Evolutionary conservation across 2,113 vertebrate species (phyloP), one percentile per base, ranked within the genome.

Genomic region (Eptatretus burgeri): DNA sequence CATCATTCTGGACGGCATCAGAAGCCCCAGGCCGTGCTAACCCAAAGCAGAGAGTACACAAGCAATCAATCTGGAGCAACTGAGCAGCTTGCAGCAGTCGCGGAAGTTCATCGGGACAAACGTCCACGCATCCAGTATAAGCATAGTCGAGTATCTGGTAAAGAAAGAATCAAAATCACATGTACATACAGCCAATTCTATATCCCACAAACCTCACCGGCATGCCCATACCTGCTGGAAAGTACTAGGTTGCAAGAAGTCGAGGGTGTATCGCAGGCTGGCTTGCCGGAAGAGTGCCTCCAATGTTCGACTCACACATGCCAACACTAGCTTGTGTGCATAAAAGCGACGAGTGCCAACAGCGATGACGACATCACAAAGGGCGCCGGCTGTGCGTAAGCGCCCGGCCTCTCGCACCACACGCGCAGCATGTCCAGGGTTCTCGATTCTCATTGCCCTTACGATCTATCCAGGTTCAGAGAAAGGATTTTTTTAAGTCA

Each of bases 131-230:
- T n/a, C 53, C 53, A 2, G 53, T 17, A 19, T 60, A 60, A n/a
- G 53, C 53, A 19, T 60, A 60, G 16, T 60, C 53, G 16, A 60
- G n/a, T n/a, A 60, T 60, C 53, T 60, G 53, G 53, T n/a, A 60
- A 17, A 19, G 19, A n/a, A 19, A 60, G 16, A 18, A 60, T 19
- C 16, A 60, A n/a, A 19, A 16, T 19, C 53, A 19, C 53, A 60
- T 60, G 9, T 2, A 10, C 53, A 11, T 19, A 8, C 53, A 60
- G 16, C 53, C 10, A 5, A 60, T 19, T 10, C 12, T 19, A 60
- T 19, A 60, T n/a, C 9, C 2, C 53, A 19, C 53, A 60, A n/a
- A 10, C 53, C 12, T 60, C 53, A n/a, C 12, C n/a, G 16, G 53
- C 53, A 7, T 16, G 18, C 16, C 16, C 53, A 17, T 19, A 60